Evolutionary conservation across 2,113 vertebrate species (phyloP), one percentile per base, ranked within the genome.

Genomic region (Pollimyrus isidori): DNA sequence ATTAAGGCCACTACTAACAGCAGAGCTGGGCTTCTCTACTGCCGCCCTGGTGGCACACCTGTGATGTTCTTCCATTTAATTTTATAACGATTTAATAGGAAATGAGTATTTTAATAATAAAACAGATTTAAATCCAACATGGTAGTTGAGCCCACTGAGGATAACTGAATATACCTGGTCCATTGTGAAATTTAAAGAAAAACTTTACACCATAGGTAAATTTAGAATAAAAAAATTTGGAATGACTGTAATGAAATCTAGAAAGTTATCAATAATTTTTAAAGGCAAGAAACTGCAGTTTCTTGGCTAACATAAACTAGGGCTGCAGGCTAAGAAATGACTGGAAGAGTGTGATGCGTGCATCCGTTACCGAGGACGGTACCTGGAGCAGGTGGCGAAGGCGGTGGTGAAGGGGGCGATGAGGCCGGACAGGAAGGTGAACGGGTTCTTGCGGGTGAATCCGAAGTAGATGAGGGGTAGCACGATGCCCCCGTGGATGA

Each of bases 311-410:
- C n/a, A 13, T 3, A 62, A 62, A 62, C 23, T n/a, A n/a, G 21
- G 19, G 6, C 21, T 62, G 23, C 7, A 62, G 56, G 23, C 21
- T 62, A 21, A n/a, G 56, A 62, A 62, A 62, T 2, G 21, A 62
- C 23, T 62, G 56, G 21, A 58, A 58, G 6, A 23, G 7, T 7
- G 6, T 23, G 62, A 69, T 30, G 62, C 3, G 3, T 69, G n/a
- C 30, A 69, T 26, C 42, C 23, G 23, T 46, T 2, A 30, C 49
- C 1, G 48, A 53, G 15, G 21, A 13, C 10, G 2, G 6, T 94
- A 99, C 98, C 98, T 99, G 94, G 98, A 99, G 89, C 95, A 98
- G 91, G 98, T 99, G 89, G 98, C 98, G 87, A 99, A 99, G 19
- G 98, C 98, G 1, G 98, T 99, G 58, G 98, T 96, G 90, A 99